Evolutionary conservation across 2,113 vertebrate species (phyloP).

Genomic region (Microcebus lehilahytsara): DNA sequence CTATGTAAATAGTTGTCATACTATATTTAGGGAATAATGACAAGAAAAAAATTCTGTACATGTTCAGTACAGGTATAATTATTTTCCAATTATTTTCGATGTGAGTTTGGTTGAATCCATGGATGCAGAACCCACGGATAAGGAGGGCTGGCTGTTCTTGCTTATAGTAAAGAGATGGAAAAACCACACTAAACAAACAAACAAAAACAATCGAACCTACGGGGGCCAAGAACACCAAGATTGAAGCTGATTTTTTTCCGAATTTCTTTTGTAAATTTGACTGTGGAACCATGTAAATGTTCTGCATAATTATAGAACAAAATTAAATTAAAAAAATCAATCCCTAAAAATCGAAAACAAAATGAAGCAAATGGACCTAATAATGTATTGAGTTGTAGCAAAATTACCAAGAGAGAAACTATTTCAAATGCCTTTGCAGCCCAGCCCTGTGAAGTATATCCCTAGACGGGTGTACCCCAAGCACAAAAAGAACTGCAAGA

Average conservation of each 20-base stretch:
- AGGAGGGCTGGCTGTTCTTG: not conserved
- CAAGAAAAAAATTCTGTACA: not conserved
- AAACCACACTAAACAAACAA: not conserved
- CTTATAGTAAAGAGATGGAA: not conserved
- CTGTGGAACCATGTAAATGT: not conserved
- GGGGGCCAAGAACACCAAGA: no score
- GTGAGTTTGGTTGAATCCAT: not conserved
- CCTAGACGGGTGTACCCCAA: accelerated
- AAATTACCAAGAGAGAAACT: not conserved
- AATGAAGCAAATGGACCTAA: not conserved
- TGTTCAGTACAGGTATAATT: not conserved
- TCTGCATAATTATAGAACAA: not conserved
- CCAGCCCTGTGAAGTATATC: accelerated
- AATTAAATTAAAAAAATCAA: constrained; percentile 66
- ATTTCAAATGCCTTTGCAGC: not conserved
- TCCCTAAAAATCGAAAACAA: constrained; percentile 16
- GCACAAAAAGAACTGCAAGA: accelerated
- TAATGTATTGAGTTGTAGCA: not conserved
- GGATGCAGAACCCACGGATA: not conserved
- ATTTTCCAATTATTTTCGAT: not conserved
- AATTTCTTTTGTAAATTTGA: not conserved
- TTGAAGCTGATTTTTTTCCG: not conserved
- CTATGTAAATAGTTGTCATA: not conserved
- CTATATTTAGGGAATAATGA: not conserved
- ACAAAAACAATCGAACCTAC: not conserved